Base-by-base conservation (phyloP, 2,797 vertebrate species). In the Peromyscus aztecus region DNA sequence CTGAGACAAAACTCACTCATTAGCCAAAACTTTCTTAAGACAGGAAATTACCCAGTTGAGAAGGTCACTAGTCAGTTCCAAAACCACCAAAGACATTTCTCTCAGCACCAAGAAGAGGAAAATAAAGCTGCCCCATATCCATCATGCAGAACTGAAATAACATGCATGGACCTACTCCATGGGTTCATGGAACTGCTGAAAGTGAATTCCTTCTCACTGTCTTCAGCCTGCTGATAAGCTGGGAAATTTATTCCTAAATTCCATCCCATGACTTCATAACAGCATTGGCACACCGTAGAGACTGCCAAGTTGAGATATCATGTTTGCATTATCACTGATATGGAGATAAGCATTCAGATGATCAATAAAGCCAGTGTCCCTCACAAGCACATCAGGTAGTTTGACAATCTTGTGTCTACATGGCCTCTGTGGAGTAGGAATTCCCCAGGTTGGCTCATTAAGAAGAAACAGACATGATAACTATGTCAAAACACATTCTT, bases 191-290 rank as follows among this genome's bases (percentile, higher is more conserved):
- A 96, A 75, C 59, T 61, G 12, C 89, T 89, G 89, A 94, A 97
- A 82, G 89, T 13, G 34, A 97, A 97, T 97, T 97, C 96, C 83
- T 92, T 97, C 86, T 95, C 89, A 61, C 0, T 3, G 95, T 77
- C 57, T 97, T 69, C 52, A 90, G 91, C 69, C 77, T 91, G 52
- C n/a, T 65, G 89, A 93, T 93, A 88, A 96, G 92, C 84, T 94
- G 93, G 96, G 93, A 96, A 90, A 97, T 85, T 34, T 0, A 92
- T 97, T 92, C 0, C 95, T 27, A 93, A 95, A 0, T 98, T 91
- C 96, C 96, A 94, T 89, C 77, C 89, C 93, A 94, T 97, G 97
- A 98, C 97, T 97, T 98, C 96, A 94, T 97, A 92, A 97, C 95
- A 95, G 31, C 78, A 83, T 95, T 92, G 95, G 96, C 86, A 86